Evolutionary conservation across 2,113 vertebrate genomes (phyloP).

Genomic region (Laticauda laticaudata): DNA sequence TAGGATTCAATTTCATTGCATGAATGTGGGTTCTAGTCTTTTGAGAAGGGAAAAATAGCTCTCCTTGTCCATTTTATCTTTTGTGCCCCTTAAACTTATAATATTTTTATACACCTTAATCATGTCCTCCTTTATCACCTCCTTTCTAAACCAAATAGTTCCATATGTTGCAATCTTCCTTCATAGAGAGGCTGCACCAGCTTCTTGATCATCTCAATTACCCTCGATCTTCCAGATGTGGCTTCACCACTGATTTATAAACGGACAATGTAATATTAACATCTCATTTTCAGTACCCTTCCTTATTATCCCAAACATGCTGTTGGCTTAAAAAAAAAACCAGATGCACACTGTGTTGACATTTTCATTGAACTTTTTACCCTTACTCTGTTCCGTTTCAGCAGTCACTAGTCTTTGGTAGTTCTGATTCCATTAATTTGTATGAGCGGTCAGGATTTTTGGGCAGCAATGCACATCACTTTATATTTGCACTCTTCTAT

Average conservation of each 20-base stretch:
- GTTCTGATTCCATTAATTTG: neutral
- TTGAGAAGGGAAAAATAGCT: neutral
- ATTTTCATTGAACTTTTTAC: neutral
- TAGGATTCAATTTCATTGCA: neutral
- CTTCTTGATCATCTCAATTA: neutral
- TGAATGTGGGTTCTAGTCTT: neutral
- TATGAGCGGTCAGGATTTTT: neutral
- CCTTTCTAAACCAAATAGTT: neutral
- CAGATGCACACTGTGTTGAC: neutral
- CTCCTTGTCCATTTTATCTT: neutral
- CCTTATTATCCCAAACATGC: neutral
- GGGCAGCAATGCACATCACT: neutral
- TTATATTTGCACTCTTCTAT: neutral
- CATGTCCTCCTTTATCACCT: neutral
- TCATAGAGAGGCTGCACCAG: neutral
- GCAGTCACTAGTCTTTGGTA: neutral
- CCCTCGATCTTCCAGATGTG: neutral
- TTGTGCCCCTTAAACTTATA: neutral
- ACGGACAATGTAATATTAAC: neutral
- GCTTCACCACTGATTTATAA: neutral
- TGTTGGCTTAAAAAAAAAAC: neutral
- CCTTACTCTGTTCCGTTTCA: neutral
- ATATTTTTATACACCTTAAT: neutral
- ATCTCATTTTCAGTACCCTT: neutral
- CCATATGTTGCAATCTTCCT: neutral